Evolutionary conservation across 2,888 invertebrate genomes (phyloP).

Genomic region (Habrosyne pyritoides): DNA sequence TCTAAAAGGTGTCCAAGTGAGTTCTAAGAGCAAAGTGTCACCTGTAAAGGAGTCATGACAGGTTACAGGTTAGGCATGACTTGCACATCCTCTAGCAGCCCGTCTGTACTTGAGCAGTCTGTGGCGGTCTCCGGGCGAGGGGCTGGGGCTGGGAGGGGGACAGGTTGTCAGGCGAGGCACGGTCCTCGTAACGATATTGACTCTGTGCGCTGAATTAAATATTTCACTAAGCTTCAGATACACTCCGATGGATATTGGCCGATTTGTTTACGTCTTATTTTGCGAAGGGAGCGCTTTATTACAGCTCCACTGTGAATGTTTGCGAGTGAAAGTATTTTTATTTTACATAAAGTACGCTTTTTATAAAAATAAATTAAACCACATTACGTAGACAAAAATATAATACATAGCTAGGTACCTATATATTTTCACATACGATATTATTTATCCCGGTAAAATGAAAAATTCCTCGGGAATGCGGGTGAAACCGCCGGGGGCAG

Average conservation of each 20-base stretch:
- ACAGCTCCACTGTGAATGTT: neutral
- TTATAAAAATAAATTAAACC: too few relatives aligned
- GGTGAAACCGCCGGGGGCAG: too few relatives aligned
- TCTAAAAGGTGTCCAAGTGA: neutral
- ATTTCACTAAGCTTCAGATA: constrained; percentile 20
- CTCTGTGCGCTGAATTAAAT: constrained; percentile 46
- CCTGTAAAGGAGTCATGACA: neutral
- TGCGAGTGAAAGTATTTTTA: neutral
- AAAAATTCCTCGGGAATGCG: too few relatives aligned
- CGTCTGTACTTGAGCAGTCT: neutral
- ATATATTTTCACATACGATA: too few relatives aligned
- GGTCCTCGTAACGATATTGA: constrained; percentile 32
- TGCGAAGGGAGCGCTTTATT: constrained; percentile 21
- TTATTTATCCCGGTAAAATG: too few relatives aligned
- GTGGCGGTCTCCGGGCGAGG: neutral
- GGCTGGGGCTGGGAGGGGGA: too few relatives aligned
- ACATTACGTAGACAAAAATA: too few relatives aligned
- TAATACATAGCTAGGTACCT: too few relatives aligned
- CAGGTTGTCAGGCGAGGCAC: constrained; percentile 6
- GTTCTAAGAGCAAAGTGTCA: neutral
- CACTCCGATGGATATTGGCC: constrained; percentile 21
- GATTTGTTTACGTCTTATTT: constrained; percentile 29
- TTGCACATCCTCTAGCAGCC: neutral
- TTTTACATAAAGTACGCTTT: too few relatives aligned
- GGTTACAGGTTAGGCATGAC: neutral